Evolutionary conservation across 2,888 invertebrate species (phyloP).

Genomic region (Gari tellinella): DNA sequence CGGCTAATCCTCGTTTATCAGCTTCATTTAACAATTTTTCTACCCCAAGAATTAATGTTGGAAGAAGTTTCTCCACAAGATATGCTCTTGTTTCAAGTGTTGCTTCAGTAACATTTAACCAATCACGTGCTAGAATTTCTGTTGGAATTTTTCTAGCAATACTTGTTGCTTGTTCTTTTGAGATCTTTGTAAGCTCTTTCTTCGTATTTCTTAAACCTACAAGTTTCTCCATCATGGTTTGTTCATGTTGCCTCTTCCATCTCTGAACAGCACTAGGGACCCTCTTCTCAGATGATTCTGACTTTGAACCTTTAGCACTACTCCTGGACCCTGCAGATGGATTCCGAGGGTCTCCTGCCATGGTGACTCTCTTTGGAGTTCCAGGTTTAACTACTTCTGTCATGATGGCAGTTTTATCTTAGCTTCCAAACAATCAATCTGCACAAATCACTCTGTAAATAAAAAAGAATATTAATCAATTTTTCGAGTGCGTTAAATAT

Average conservation of each 20-base stretch:
- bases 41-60: slow-evolving; percentile 83
- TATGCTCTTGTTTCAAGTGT: slow-evolving; percentile 81
- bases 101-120: slow-evolving; percentile 80
- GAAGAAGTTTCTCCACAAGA: slow-evolving; percentile 83
- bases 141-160: slow-evolving; percentile 82
- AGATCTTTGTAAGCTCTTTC: slow-evolving; percentile 73
- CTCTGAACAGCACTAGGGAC: slow-evolving; percentile 77
- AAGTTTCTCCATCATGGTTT: slow-evolving; percentile 81
- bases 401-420: slow-evolving; percentile 34
- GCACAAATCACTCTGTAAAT: too few species aligned
- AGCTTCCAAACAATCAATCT: too few species aligned
- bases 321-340: slow-evolving; percentile 42
- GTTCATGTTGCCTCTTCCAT: slow-evolving; percentile 82
- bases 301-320: slow-evolving; percentile 56
- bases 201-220: slow-evolving; percentile 77
- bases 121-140: slow-evolving; percentile 82
- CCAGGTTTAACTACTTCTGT: slow-evolving; percentile 53
- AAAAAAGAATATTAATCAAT: too few species aligned
- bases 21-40: slow-evolving; percentile 83
- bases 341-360: slow-evolving; percentile 37
- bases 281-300: slow-evolving; percentile 61
- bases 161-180: slow-evolving; percentile 77
- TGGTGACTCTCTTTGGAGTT: slow-evolving; percentile 62
- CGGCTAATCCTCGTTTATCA: slow-evolving; percentile 78
- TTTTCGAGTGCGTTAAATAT: too few species aligned